These are phyloP conservation scores for Cybosia mesomella DNA, from an alignment of 2,888 invertebrate genomes.

Conservation along the genomic window DNA sequence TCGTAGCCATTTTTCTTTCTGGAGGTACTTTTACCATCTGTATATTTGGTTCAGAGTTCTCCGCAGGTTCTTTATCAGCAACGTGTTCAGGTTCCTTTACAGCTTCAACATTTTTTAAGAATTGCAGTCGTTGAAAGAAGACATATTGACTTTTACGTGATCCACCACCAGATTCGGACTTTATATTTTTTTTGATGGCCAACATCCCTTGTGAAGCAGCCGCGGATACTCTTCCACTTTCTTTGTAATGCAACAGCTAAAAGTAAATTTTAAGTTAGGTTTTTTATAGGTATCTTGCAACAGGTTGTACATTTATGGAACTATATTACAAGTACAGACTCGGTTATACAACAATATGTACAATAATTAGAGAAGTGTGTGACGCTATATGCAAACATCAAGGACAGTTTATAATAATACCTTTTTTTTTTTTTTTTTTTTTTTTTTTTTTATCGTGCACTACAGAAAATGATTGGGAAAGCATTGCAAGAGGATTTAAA, in stretches of 20 bases:
- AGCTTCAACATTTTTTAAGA: conserved; percentile 34
- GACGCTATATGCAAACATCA: conserved; percentile 27
- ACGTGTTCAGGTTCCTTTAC: conserved; percentile 24
- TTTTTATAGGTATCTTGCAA: conserved; percentile 34
- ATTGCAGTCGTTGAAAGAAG: conserved; percentile 38
- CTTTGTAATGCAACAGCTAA: conserved; percentile 31
- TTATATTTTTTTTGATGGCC: conserved; percentile 30
- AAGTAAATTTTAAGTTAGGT: conserved; percentile 23
- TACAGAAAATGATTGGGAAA: conserved; percentile 29
- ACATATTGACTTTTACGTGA: conserved; percentile 41
- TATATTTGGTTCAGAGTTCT: conserved; percentile 18
- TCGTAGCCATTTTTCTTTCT: no score
- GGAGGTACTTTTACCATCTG: conserved; percentile 17
- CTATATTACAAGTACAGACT: conserved; percentile 31
- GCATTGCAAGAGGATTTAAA: conserved; percentile 29
- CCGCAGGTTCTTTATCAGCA: conserved; percentile 15
- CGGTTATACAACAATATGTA: conserved; percentile 32
- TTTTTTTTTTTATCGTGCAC: no score
- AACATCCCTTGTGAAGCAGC: conserved; percentile 39
- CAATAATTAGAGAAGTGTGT: conserved; percentile 34
- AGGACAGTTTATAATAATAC: no score
- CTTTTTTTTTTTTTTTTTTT: no score
- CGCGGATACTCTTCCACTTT: conserved; percentile 42
- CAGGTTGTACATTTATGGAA: conserved; percentile 31
- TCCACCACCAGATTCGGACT: conserved; percentile 21